Percentiles rank a stretch among this genome's conserved stretches.
Evolutionary conservation across 1,140 invertebrate genomes (phyloP).

Genomic region (Araneus ventricosus): DNA sequence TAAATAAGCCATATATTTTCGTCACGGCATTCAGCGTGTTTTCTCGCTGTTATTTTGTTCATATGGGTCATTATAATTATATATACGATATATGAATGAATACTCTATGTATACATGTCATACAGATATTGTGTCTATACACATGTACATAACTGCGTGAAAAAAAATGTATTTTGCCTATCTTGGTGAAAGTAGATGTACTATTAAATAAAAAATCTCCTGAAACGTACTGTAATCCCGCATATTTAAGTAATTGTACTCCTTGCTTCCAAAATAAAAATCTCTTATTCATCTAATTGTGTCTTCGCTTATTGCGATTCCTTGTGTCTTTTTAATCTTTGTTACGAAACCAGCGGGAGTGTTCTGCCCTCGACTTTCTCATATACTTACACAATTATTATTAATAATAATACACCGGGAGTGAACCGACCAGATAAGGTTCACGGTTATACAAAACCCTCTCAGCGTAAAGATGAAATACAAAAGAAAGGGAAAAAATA

Average conservation of each 20-base stretch:
- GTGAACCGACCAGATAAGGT: too few species aligned
- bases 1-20: constrained; percentile 45
- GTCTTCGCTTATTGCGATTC: not conserved
- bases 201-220: constrained; percentile 30
- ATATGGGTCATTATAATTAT: constrained; percentile 39
- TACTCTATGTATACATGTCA: constrained; percentile 36
- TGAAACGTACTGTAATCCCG: constrained; percentile 60
- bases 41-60: constrained; percentile 14
- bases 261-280: constrained; percentile 62
- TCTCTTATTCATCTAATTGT: constrained; percentile 60
- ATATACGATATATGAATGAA: constrained; percentile 34
- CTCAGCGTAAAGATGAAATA: too few species aligned
- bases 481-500: too few species aligned
- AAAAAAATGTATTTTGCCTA: constrained; percentile 52
- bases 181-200: constrained; percentile 20
- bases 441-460: too few species aligned
- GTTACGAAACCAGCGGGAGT: too few species aligned
- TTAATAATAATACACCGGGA: too few species aligned
- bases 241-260: constrained; percentile 53
- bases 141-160: constrained; percentile 17
- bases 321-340: too few species aligned
- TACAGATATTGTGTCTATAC: constrained; percentile 37
- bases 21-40: not conserved
- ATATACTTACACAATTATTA: too few species aligned
- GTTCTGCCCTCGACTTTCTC: too few species aligned